Base-by-base conservation (phyloP, 2,888 invertebrate species). In the Dryocosmus kuriphilus region DNA sequence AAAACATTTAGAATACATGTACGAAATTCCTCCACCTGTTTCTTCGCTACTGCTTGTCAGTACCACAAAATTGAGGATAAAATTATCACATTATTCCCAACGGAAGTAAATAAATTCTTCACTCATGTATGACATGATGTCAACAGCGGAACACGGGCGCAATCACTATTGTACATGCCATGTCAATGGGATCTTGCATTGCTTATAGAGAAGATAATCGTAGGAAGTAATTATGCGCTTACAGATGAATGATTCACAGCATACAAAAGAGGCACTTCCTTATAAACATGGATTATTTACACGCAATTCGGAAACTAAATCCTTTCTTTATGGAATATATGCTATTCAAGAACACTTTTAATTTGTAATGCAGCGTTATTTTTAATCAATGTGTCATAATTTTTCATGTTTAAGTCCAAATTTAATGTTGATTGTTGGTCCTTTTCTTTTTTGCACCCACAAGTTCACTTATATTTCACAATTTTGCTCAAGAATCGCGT, bases 181-280 rank as follows among this genome's bases (percentile, higher is more conserved):
- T 67, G 27, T 65, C 65, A n/a, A 71, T 71, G 51, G 38, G 24
- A 71, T 30, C 30, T 71, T 51, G 51, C 71, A 30, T 51, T 51
- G 60, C 5, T 27, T 27, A 11, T 27, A 41, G 24, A 38, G 35
- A 38, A 11, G 51, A 51, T 71, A 19, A 51, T 51, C 65, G 65
- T 38, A 41, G 65, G 65, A 30, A 71, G 46, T 71, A 24, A 71
- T 71, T 71, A 51, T 71, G 30, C 46, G 46, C 16, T 51, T 71
- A 30, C 11, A 51, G 30, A n/a, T 30, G 27, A 24, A 46, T 67
- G 41, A 67, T 27, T 63, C 41, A 67, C 16, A 19, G 22, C 22
- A 38, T 19, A 41, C 38, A 24, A 22, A 41, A 7, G 8, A 24
- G 19, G 5, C 22, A 24, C 16, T 41, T 41, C 41, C 41, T 27